Conservation (phyloP, 2,113 vertebrate genomes). For the human region DNA sequence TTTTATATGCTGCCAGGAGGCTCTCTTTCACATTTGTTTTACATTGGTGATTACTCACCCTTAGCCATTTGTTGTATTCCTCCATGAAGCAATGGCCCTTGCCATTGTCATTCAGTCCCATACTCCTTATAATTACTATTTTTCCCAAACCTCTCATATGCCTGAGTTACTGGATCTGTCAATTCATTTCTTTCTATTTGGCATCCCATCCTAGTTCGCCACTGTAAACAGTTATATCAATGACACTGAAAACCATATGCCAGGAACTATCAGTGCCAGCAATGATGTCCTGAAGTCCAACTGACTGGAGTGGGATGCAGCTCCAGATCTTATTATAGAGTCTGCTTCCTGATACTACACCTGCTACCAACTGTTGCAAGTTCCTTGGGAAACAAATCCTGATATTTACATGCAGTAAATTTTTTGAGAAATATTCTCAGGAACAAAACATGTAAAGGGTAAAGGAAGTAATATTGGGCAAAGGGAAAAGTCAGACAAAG, state of each 20-base stretch:
- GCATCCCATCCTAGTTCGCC: not conserved
- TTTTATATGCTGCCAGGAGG: not conserved
- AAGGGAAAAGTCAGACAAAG: not conserved
- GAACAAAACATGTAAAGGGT: not conserved
- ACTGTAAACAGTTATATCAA: not conserved
- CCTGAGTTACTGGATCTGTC: not conserved
- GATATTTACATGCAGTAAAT: not conserved
- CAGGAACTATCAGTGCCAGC: not conserved
- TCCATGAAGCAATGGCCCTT: not conserved
- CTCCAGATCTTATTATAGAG: not conserved
- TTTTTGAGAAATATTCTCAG: not conserved
- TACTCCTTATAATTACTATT: not conserved
- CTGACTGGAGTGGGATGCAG: not conserved
- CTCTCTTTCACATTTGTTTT: not conserved
- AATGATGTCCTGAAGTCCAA: not conserved
- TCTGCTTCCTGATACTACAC: not conserved
- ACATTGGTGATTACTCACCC: not conserved
- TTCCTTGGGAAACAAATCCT: not conserved
- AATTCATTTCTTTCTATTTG: not conserved
- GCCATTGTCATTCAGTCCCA: not conserved
- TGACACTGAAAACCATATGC: not conserved
- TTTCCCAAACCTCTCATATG: not conserved
- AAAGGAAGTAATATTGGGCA: not conserved
- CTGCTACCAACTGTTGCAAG: not conserved
- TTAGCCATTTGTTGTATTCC: not conserved